These are phyloP conservation scores for Phylloscopus collybita DNA, from an alignment of 2,797 vertebrate species.

Conservation along the genomic window DNA sequence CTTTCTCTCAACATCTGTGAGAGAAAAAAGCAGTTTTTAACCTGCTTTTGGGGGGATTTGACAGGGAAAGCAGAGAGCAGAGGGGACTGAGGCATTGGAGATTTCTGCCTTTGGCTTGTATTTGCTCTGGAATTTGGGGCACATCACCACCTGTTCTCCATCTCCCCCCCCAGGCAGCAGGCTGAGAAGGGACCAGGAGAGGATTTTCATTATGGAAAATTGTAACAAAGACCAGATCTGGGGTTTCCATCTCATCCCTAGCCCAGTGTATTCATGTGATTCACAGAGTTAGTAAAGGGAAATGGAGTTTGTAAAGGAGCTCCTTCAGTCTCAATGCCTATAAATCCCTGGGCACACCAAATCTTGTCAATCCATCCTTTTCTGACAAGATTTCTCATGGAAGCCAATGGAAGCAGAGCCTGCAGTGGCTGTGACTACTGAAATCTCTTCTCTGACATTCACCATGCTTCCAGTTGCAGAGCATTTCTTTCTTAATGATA, in stretches of 20 bases:
- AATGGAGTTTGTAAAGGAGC: neutral
- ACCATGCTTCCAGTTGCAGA: neutral
- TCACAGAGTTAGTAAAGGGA: neutral
- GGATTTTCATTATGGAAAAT: neutral
- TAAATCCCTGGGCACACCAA: neutral
- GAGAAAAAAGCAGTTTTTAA: neutral
- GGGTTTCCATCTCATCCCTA: neutral
- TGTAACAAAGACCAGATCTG: neutral
- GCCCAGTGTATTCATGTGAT: neutral
- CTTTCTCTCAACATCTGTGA: neutral
- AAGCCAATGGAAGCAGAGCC: neutral
- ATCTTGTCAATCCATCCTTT: neutral
- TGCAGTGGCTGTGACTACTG: neutral
- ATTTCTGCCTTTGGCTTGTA: neutral
- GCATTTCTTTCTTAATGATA: slow-evolving; percentile 8
- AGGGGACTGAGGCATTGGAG: neutral
- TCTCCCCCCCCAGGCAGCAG: neutral
- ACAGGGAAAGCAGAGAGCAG: neutral
- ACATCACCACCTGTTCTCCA: neutral
- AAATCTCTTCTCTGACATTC: neutral
- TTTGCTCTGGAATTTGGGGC: neutral
- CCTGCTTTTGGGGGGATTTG: neutral
- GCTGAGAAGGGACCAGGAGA: neutral
- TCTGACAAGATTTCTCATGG: neutral
- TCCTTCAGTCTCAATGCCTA: neutral